A percentile compares a stretch with the other conserved stretches of the same genome.
These are phyloP conservation scores for Listrodromus nycthemerus DNA, from an alignment of 2,888 invertebrate species.

Conservation along the genomic window DNA sequence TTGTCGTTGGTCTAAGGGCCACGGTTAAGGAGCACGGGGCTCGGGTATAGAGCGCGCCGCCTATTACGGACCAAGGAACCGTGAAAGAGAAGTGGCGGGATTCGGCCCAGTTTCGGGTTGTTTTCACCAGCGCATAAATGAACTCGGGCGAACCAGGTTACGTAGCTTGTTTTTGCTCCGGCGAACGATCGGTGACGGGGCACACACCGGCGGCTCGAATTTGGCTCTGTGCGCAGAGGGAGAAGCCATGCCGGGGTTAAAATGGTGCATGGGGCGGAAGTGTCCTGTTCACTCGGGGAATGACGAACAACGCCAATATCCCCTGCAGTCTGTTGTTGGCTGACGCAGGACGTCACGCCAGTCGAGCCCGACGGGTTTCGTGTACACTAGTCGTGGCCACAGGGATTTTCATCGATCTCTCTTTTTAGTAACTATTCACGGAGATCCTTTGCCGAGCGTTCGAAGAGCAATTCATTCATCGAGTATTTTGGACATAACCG, in stretches of 20 bases:
- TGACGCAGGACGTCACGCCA: slow-evolving; percentile 32
- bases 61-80: not conserved
- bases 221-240: slow-evolving; percentile 11
- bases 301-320: slow-evolving; percentile 39
- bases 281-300: slow-evolving; percentile 51
- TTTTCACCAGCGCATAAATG: slow-evolving; percentile 63
- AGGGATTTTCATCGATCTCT: slow-evolving; percentile 4
- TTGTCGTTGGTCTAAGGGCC: not conserved
- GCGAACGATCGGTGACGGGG: slow-evolving; percentile 33
- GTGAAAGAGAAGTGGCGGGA: not conserved
- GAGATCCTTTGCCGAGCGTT: slow-evolving; percentile 1
- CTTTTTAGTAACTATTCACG: not conserved
- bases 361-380: slow-evolving; percentile 24
- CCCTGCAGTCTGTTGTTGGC: not conserved
- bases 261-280: slow-evolving; percentile 9
- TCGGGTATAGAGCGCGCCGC: not conserved
- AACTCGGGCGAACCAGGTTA: slow-evolving; percentile 63
- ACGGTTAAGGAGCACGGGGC: not conserved
- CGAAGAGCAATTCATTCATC: not conserved
- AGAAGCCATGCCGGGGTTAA: slow-evolving; percentile 13
- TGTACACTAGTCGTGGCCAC: not conserved
- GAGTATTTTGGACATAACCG: not conserved
- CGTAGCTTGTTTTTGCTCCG: slow-evolving; percentile 46
- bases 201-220: slow-evolving; percentile 27
- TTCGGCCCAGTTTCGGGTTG: slow-evolving; percentile 60